Conservation (phyloP, 2,888 invertebrate species). For the Drosophila lutescens region DNA sequence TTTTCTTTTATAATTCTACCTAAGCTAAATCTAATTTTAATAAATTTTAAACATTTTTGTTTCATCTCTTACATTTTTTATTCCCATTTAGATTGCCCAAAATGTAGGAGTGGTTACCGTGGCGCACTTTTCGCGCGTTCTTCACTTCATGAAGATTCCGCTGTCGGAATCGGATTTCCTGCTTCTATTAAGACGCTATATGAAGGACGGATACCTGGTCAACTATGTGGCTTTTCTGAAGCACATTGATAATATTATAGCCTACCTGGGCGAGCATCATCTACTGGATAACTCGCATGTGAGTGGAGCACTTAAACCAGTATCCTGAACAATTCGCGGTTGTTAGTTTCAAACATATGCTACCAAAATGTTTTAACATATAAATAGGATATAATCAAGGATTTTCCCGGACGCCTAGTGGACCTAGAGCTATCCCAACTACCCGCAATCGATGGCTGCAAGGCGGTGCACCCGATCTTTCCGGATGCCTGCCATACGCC, state of each 20-base stretch:
- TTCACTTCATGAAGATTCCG: constrained; percentile 89
- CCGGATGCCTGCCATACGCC: constrained; percentile 71
- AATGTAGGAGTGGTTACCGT: constrained; percentile 91
- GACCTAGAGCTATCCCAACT: constrained; percentile 89
- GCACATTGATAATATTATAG: constrained; percentile 88
- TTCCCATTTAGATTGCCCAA: constrained; percentile 87
- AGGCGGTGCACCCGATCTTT: constrained; percentile 62
- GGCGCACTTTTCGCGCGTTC: constrained; percentile 90
- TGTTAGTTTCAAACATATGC: neutral
- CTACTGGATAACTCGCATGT: constrained; percentile 84
- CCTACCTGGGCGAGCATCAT: constrained; percentile 86
- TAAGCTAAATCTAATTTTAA: too few relatives aligned
- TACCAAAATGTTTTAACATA: neutral
- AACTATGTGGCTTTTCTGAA: constrained; percentile 91
- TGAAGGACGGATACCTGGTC: constrained; percentile 90
- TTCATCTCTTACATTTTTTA: too few relatives aligned
- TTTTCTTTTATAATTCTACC: too few relatives aligned
- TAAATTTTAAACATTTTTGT: too few relatives aligned
- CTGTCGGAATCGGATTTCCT: constrained; percentile 90
- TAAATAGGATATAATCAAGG: constrained; percentile 85
- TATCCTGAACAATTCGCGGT: neutral
- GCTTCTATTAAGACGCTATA: constrained; percentile 89
- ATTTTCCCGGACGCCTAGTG: constrained; percentile 88
- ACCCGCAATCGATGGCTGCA: constrained; percentile 80
- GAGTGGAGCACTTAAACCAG: neutral